Conservation (phyloP, 1,140 invertebrate species). For the Anagrus nilaparvatae region DNA sequence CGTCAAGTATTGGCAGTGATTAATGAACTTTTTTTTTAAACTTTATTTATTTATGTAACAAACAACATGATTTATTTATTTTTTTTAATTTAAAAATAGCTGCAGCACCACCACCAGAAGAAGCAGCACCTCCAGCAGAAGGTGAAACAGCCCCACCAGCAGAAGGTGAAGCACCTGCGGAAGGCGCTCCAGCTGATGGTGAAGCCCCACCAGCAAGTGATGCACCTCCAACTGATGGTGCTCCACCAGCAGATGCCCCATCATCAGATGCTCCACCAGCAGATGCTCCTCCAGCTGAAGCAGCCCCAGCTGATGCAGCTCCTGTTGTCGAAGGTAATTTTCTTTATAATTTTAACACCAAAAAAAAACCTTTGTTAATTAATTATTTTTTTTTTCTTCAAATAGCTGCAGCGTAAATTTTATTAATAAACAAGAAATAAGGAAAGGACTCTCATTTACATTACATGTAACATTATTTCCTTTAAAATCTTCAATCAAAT, state of each 20-base stretch:
- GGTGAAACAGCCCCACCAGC: constrained; percentile 26
- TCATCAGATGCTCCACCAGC: constrained; percentile 27
- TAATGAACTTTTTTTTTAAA: no score
- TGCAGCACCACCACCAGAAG: constrained; percentile 24
- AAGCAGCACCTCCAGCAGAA: constrained; percentile 23
- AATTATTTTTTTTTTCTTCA: no score
- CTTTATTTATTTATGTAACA: neutral
- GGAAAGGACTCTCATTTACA: no score
- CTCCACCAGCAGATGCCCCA: constrained; percentile 25
- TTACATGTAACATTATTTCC: no score
- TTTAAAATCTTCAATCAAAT: no score
- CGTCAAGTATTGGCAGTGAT: constrained; percentile 1
- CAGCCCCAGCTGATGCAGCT: constrained; percentile 28
- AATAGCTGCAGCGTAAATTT: no score
- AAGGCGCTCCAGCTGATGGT: constrained; percentile 30
- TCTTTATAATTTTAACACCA: constrained; percentile 7
- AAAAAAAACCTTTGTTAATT: constrained; percentile 7
- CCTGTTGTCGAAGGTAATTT: constrained; percentile 25
- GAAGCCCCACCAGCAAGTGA: constrained; percentile 20
- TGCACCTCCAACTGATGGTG: constrained; percentile 18
- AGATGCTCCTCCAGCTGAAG: constrained; percentile 23
- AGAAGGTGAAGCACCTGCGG: constrained; percentile 20
- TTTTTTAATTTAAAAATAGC: constrained; percentile 1
- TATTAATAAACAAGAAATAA: no score
- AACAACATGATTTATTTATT: no score